These are phyloP conservation scores for Myrmecophaga tridactyla DNA, from an alignment of 2,113 vertebrate species.

Conservation along the genomic window DNA sequence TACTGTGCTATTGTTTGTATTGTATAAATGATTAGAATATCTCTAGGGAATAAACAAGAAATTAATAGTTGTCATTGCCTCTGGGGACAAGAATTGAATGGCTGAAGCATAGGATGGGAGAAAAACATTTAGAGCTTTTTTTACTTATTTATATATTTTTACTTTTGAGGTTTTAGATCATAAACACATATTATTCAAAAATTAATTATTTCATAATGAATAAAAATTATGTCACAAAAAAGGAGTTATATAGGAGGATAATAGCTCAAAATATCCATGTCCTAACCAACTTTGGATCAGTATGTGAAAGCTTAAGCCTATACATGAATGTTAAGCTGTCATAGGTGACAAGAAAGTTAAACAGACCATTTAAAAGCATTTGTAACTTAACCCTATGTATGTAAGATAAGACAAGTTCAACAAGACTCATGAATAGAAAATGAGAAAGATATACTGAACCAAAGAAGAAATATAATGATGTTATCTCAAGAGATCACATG, in stretches of 20 bases:
- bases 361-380: not conserved
- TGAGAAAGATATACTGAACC: not conserved
- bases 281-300: not conserved
- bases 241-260: not conserved
- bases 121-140: not conserved
- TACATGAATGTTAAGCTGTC: not conserved
- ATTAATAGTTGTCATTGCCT: not conserved
- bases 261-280: conserved; percentile 42
- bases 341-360: not conserved
- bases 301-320: not conserved
- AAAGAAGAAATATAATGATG: not conserved
- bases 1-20: not conserved
- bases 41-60: conserved; percentile 30
- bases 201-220: conserved; percentile 23
- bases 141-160: conserved; percentile 19
- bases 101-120: not conserved
- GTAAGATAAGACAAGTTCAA: not conserved
- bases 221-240: conserved; percentile 31
- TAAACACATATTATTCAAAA: conserved; percentile 15
- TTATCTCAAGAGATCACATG: not conserved
- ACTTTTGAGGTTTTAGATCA: not conserved
- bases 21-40: conserved; percentile 3
- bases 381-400: not conserved
- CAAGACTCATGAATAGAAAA: not conserved
- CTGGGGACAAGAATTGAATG: not conserved